These are phyloP conservation scores for Hypsibius dujardini DNA, from an alignment of 1,140 invertebrate genomes.

Conservation along the genomic window DNA sequence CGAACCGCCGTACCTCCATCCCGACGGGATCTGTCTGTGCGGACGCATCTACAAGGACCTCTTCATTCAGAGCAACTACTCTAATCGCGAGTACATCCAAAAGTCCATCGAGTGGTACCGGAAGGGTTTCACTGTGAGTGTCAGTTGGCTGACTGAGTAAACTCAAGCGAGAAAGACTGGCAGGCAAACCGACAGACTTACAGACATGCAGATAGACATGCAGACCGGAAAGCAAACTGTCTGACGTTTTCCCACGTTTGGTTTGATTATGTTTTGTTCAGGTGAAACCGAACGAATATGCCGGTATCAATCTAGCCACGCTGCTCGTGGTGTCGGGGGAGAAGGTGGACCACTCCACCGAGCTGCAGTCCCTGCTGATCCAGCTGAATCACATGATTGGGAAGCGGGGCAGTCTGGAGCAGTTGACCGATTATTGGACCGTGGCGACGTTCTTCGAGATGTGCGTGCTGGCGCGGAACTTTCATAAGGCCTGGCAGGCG, in stretches of 20 bases:
- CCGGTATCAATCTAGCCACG: slow-evolving; percentile 94
- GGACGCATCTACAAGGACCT: slow-evolving; percentile 97
- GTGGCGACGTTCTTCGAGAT: slow-evolving; percentile 99
- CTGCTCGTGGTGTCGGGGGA: slow-evolving; percentile 91
- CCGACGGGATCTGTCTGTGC: slow-evolving; percentile 92
- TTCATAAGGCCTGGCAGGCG: slow-evolving; percentile 86
- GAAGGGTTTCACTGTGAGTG: slow-evolving; percentile 60
- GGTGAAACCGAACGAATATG: slow-evolving; percentile 95
- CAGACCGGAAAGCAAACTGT: too few species aligned
- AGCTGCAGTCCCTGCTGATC: slow-evolving; percentile 71
- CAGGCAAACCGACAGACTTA: too few species aligned
- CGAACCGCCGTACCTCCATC: slow-evolving; percentile 20
- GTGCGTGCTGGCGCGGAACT: slow-evolving; percentile 88
- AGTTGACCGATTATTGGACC: slow-evolving; percentile 94
- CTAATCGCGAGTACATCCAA: slow-evolving; percentile 65
- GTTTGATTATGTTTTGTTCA: slow-evolving; percentile 26
- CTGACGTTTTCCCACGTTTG: not conserved
- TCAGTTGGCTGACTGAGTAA: too few species aligned
- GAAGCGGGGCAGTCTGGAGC: slow-evolving; percentile 80
- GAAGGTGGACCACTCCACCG: slow-evolving; percentile 73
- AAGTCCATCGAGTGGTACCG: slow-evolving; percentile 94
- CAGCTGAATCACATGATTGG: slow-evolving; percentile 93
- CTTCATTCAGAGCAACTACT: slow-evolving; percentile 85
- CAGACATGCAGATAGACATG: too few species aligned
- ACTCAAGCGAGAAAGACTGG: too few species aligned